phyloP scores from a whole-genome alignment of 2,113 vertebrate species.

The Phalacrocorax brasilianus region DNA sequence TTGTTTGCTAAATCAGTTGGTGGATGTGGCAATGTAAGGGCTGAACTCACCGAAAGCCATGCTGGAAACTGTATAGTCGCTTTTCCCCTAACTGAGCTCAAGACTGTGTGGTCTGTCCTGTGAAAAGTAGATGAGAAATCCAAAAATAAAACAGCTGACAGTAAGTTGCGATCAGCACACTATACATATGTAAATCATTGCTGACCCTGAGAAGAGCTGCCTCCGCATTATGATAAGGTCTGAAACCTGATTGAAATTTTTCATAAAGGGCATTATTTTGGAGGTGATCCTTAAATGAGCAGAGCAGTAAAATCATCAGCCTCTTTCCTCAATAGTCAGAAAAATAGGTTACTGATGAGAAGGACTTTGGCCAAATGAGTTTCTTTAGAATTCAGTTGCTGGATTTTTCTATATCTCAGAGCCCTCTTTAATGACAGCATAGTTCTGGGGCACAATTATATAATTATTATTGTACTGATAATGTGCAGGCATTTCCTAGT shows the following conservation, averaged over 20 bases:
- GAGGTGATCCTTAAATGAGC: constrained; percentile 35
- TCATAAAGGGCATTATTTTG: constrained; percentile 58
- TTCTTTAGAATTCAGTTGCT: background rate
- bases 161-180: constrained; percentile 1
- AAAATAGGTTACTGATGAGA: constrained; percentile 16
- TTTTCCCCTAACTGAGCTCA: constrained; percentile 24
- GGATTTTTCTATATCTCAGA: background rate
- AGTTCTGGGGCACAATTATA: background rate
- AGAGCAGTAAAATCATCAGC: constrained; percentile 21
- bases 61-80: background rate
- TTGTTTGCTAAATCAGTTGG: constrained; percentile 44
- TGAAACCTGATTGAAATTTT: constrained; percentile 60
- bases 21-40: background rate
- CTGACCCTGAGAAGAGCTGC: constrained; percentile 64
- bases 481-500: background rate
- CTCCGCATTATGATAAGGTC: constrained; percentile 50
- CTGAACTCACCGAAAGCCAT: background rate
- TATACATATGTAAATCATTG: constrained; percentile 47
- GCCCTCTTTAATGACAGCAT: background rate
- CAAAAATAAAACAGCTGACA: constrained; percentile 68
- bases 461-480: background rate
- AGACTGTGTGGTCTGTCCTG: constrained; percentile 55
- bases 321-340: background rate
- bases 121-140: constrained; percentile 61
- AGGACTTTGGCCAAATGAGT: background rate